Percentiles rank a stretch among this genome's conserved stretches.
phyloP scores from a whole-genome alignment of 2,797 vertebrate species.

The Lacerta agilis region DNA sequence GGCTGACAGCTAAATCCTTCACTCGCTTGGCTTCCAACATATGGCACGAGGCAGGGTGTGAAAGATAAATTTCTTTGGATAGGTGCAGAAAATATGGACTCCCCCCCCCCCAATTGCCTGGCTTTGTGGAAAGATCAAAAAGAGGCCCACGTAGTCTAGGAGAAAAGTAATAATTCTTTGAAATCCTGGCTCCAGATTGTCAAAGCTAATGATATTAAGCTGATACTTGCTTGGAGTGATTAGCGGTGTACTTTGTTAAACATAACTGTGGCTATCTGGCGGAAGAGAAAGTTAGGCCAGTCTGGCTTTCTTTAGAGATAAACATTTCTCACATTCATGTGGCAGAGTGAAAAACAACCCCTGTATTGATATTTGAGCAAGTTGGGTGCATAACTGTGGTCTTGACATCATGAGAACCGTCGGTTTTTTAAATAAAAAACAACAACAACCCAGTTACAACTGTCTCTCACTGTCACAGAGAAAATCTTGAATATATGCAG shows the following conservation, averaged over 20 bases:
- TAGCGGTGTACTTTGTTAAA: background rate
- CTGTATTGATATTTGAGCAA: background rate
- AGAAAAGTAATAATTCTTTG: conserved; percentile 61
- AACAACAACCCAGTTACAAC: too few species aligned
- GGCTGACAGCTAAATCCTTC: conserved; percentile 78
- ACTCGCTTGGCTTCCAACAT: conserved; percentile 74
- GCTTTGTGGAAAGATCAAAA: conserved; percentile 66
- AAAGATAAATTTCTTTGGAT: conserved; percentile 78
- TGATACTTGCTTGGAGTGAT: conserved; percentile 46
- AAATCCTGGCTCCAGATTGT: conserved; percentile 46
- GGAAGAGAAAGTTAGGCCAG: background rate
- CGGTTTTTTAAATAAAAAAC: background rate
- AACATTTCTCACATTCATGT: background rate
- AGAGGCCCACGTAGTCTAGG: conserved; percentile 51
- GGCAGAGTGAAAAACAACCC: background rate
- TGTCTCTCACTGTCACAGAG: background rate
- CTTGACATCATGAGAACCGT: background rate
- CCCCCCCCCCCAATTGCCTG: conserved; percentile 58
- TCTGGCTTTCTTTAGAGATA: background rate
- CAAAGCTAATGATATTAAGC: conserved; percentile 26
- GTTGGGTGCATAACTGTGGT: background rate
- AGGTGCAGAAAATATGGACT: conserved; percentile 71
- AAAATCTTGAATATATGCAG: background rate
- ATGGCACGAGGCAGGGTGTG: conserved; percentile 78
- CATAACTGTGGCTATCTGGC: background rate